These are phyloP conservation scores for Leptinotarsa lineolata DNA, from an alignment of 1,140 invertebrate species.

Conservation along the genomic window DNA sequence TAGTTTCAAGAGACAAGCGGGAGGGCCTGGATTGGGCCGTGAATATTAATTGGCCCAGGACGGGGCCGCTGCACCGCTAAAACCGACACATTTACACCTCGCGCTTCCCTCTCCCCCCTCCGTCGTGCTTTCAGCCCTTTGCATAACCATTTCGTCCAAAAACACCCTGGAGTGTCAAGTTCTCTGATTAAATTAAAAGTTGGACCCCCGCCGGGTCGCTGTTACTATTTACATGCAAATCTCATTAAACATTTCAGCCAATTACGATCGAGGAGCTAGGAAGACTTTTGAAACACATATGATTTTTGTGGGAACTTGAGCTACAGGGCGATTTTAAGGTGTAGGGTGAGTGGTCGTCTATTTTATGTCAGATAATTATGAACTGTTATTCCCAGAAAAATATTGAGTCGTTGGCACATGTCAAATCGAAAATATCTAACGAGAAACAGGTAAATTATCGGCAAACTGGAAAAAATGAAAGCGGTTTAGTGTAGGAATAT, in stretches of 20 bases:
- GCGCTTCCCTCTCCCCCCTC: slow-evolving; percentile 44
- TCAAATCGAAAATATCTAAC: too few species aligned
- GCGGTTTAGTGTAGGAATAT: too few species aligned
- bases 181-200: slow-evolving; percentile 59
- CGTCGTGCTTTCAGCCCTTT: slow-evolving; percentile 36
- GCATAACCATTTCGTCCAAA: slow-evolving; percentile 43
- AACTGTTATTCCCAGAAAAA: too few species aligned
- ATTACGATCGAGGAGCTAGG: background rate
- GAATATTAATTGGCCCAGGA: slow-evolving; percentile 52
- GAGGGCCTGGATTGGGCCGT: slow-evolving; percentile 34
- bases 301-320: background rate
- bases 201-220: slow-evolving; percentile 41
- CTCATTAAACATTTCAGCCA: slow-evolving; percentile 46
- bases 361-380: too few species aligned
- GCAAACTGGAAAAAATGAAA: too few species aligned
- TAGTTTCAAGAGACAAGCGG: background rate
- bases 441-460: too few species aligned
- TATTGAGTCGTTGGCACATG: too few species aligned
- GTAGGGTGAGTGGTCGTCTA: too few species aligned
- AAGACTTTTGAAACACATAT: background rate
- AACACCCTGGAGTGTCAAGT: slow-evolving; percentile 54
- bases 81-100: slow-evolving; percentile 55
- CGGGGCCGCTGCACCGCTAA: slow-evolving; percentile 47
- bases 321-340: too few species aligned
- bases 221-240: slow-evolving; percentile 56